Evolutionary conservation across 2,888 invertebrate species (phyloP).

Genomic region (Drosophila robusta): DNA sequence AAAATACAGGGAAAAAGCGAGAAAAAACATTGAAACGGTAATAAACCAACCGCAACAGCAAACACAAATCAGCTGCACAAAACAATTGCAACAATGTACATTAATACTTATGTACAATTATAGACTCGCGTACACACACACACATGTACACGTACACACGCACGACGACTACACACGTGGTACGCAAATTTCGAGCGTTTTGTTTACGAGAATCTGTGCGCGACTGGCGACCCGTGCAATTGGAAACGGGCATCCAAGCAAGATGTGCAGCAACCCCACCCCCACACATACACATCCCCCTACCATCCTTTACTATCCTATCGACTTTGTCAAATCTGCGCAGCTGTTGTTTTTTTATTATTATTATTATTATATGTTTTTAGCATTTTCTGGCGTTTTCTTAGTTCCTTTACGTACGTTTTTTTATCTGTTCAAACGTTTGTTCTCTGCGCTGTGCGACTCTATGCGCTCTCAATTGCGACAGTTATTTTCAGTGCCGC

Average conservation of each 20-base stretch:
- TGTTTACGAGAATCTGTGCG: constrained; percentile 65
- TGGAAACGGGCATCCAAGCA: constrained; percentile 43
- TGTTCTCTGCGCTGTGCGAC: constrained; percentile 29
- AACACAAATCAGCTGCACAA: constrained; percentile 43
- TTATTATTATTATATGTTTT: constrained; percentile 16
- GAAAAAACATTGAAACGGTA: constrained; percentile 26
- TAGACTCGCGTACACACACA: constrained; percentile 11
- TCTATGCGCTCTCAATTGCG: constrained; percentile 43
- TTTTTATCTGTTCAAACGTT: constrained; percentile 41
- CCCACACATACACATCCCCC: background rate
- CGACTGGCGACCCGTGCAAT: constrained; percentile 59
- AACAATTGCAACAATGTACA: constrained; percentile 48
- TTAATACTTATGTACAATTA: constrained; percentile 6
- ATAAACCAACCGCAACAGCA: constrained; percentile 39
- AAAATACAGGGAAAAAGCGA: constrained; percentile 24
- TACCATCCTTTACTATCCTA: constrained; percentile 18
- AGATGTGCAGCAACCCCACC: constrained; percentile 16
- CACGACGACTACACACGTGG: constrained; percentile 66
- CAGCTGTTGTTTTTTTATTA: constrained; percentile 63
- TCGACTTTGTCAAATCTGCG: constrained; percentile 68
- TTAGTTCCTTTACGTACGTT: constrained; percentile 43
- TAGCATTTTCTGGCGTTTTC: constrained; percentile 44
- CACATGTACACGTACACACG: constrained; percentile 22
- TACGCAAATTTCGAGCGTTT: constrained; percentile 69
- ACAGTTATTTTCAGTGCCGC: constrained; percentile 68